Conservation (phyloP, 2,797 vertebrate genomes). For the Podargus strigoides region DNA sequence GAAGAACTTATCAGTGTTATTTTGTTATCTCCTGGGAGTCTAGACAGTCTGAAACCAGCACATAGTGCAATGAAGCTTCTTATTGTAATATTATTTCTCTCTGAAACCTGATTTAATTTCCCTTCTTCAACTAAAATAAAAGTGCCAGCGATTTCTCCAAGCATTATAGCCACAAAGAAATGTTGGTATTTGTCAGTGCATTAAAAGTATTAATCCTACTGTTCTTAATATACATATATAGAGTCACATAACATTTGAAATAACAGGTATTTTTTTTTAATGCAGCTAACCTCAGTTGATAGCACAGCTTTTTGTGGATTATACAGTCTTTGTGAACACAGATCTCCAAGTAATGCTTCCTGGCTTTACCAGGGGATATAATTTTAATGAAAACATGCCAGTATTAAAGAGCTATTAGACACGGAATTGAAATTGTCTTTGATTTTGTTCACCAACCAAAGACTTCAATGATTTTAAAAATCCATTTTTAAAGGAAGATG, state of each 20-base stretch:
- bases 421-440: slow-evolving; percentile 53
- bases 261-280: slow-evolving; percentile 38
- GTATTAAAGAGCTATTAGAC: slow-evolving; percentile 61
- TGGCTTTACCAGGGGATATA: slow-evolving; percentile 46
- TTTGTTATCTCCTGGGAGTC: slow-evolving; percentile 47
- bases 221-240: background rate
- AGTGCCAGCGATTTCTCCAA: slow-evolving; percentile 4
- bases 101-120: slow-evolving; percentile 35
- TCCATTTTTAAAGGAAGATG: slow-evolving; percentile 25
- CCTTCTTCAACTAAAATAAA: slow-evolving; percentile 45
- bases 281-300: slow-evolving; percentile 36
- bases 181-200: slow-evolving; percentile 13
- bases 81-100: slow-evolving; percentile 23
- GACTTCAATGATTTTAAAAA: slow-evolving; percentile 14
- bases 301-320: slow-evolving; percentile 63
- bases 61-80: background rate
- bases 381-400: slow-evolving; percentile 69
- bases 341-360: slow-evolving; percentile 44
- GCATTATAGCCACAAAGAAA: background rate
- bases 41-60: slow-evolving; percentile 45
- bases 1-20: slow-evolving; percentile 50
- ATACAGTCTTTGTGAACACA: slow-evolving; percentile 53
- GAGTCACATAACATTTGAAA: background rate
- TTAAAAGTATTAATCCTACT: slow-evolving; percentile 36
- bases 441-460: slow-evolving; percentile 58